Conservation (phyloP, 2,797 vertebrate genomes). For the Simalia tracyae region DNA sequence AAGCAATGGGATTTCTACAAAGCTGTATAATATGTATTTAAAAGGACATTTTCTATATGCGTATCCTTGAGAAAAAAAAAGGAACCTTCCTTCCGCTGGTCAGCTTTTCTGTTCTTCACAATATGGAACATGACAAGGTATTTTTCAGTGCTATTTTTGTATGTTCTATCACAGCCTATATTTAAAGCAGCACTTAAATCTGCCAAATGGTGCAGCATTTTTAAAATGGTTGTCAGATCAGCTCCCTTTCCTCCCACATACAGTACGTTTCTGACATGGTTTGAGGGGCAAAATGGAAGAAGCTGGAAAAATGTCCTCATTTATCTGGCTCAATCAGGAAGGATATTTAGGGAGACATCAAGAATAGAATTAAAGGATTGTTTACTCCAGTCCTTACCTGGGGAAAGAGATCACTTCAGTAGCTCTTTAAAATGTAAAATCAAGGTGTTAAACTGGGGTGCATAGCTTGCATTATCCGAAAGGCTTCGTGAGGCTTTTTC, state of each 20-base stretch:
- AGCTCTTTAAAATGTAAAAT: not conserved
- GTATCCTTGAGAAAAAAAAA: slow-evolving; percentile 20
- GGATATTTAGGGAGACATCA: not conserved
- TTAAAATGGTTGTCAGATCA: slow-evolving; percentile 72
- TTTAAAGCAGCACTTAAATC: slow-evolving; percentile 74
- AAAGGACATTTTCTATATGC: slow-evolving; percentile 45
- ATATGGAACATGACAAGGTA: slow-evolving; percentile 74
- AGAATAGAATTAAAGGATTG: not conserved
- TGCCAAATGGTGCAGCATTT: slow-evolving; percentile 68
- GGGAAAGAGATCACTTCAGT: not conserved
- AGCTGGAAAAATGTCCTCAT: slow-evolving; percentile 62
- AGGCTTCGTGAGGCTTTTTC: not conserved
- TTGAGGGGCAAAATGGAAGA: slow-evolving; percentile 64
- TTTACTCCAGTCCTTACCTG: not conserved
- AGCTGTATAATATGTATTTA: slow-evolving; percentile 45
- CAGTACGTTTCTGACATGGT: slow-evolving; percentile 65
- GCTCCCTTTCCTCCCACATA: slow-evolving; percentile 70
- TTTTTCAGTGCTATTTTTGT: slow-evolving; percentile 73
- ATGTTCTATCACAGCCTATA: slow-evolving; percentile 71
- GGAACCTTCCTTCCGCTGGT: slow-evolving; percentile 59
- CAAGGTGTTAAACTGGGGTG: no score
- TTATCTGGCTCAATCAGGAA: slow-evolving; percentile 24
- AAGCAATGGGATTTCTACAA: slow-evolving; percentile 40
- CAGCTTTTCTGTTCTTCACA: slow-evolving; percentile 65
- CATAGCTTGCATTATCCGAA: not conserved